Conservation (phyloP, 2,888 invertebrate genomes). For the Tuta absoluta region DNA sequence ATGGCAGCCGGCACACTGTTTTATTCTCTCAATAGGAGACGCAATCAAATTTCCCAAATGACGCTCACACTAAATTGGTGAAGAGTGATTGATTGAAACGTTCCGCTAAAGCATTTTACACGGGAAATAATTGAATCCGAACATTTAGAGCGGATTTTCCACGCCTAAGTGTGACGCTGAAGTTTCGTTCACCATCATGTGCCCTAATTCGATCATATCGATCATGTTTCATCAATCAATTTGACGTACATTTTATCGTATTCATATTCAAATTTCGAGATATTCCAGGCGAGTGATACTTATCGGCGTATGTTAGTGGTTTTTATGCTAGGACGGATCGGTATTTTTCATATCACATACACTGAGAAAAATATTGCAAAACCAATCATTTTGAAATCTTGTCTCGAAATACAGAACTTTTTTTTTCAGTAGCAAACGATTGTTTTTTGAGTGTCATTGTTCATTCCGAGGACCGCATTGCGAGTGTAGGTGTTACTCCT, state of each 20-base stretch:
- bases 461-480: neutral
- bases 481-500: conserved; percentile 24
- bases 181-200: conserved; percentile 23
- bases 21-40: conserved; percentile 69
- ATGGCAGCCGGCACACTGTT: conserved; percentile 68
- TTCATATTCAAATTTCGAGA: conserved; percentile 21
- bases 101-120: conserved; percentile 63
- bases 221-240: conserved; percentile 26
- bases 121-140: conserved; percentile 64
- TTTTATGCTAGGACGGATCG: conserved; percentile 11
- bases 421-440: neutral
- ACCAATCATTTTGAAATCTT: neutral
- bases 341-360: neutral
- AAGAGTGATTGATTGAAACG: conserved; percentile 75
- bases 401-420: neutral
- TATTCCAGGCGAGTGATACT: conserved; percentile 14
- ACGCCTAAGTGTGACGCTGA: conserved; percentile 29
- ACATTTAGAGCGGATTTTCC: conserved; percentile 53
- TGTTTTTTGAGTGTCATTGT: neutral
- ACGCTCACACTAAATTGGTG: conserved; percentile 72
- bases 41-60: conserved; percentile 77
- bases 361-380: neutral
- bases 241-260: conserved; percentile 20
- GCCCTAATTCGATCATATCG: conserved; percentile 26
- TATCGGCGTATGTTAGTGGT: conserved; percentile 2